Conservation (phyloP, 2,797 vertebrate genomes). For the Protonibea diacanthus region DNA sequence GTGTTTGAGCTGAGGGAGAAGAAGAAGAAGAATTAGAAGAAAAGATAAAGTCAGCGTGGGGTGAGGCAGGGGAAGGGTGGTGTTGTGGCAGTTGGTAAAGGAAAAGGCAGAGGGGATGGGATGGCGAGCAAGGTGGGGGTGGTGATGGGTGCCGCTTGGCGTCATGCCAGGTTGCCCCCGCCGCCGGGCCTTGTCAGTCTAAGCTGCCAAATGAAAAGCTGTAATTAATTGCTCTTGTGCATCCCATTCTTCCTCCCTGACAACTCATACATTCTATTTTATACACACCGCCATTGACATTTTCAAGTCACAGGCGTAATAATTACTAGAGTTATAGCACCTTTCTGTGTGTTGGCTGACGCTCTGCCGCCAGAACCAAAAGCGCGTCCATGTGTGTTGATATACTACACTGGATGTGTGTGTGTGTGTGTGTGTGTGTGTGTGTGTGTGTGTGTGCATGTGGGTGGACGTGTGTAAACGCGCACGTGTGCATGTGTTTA, state of each 20-base stretch:
- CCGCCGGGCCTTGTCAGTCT: conserved; percentile 82
- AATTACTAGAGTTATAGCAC: conserved; percentile 96
- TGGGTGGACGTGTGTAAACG: neutral
- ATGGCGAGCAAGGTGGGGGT: conserved; percentile 57
- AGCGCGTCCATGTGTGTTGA: conserved; percentile 47
- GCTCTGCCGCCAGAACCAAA: conserved; percentile 82
- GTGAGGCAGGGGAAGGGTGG: conserved; percentile 40
- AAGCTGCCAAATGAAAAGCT: conserved; percentile 90
- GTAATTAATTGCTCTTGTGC: conserved; percentile 93
- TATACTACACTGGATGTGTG: conserved; percentile 42
- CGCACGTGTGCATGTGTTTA: conserved; percentile 32
- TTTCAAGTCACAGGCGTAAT: conserved; percentile 92
- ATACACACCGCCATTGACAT: conserved; percentile 91
- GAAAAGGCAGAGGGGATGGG: conserved; percentile 45
- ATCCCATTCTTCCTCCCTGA: conserved; percentile 86
- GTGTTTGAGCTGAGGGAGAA: conserved; percentile 14
- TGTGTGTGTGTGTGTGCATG: conserved; percentile 6
- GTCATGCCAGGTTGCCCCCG: conserved; percentile 82
- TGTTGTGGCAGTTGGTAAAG: conserved; percentile 67
- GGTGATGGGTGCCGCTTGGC: conserved; percentile 77
- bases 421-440: conserved; percentile 22
- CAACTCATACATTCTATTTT: conserved; percentile 89
- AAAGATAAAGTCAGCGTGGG: conserved; percentile 37
- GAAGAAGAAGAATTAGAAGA: conserved; percentile 39
- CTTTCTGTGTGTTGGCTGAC: conserved; percentile 89